Percentiles rank a stretch among this genome's conserved stretches.
phyloP scores from a whole-genome alignment of 2,888 invertebrate species.

The Noctua comes region DNA sequence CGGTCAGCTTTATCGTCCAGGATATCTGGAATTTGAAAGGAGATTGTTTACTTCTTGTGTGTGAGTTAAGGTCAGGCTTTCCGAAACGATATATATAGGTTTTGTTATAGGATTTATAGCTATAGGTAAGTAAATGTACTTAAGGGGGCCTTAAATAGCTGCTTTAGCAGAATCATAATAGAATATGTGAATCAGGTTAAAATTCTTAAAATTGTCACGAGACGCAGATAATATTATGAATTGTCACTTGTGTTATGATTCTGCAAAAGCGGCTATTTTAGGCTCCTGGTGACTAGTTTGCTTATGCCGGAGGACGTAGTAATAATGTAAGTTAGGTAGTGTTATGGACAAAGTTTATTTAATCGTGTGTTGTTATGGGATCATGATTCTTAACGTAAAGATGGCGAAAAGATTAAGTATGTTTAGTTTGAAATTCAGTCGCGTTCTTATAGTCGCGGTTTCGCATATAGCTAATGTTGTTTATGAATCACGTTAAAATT shows the following conservation, averaged over 20 bases:
- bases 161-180: no score
- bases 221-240: no score
- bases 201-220: no score
- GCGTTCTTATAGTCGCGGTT: no score
- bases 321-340: neutral
- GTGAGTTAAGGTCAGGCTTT: neutral
- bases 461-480: no score
- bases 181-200: no score
- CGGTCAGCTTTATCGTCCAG: slow-evolving; percentile 78
- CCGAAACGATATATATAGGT: neutral
- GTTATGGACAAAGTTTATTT: neutral
- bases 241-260: no score
- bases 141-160: no score
- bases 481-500: no score
- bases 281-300: neutral
- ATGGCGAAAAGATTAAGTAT: neutral
- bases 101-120: neutral
- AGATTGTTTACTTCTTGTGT: neutral
- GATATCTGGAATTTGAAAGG: slow-evolving; percentile 75
- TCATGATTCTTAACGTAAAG: neutral
- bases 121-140: neutral
- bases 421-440: no score
- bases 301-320: neutral
- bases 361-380: neutral
- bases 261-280: no score